A percentile compares a stretch with the other conserved stretches of the same genome.
phyloP scores from a whole-genome alignment of 2,113 vertebrate genomes.

The Scomber scombrus region DNA sequence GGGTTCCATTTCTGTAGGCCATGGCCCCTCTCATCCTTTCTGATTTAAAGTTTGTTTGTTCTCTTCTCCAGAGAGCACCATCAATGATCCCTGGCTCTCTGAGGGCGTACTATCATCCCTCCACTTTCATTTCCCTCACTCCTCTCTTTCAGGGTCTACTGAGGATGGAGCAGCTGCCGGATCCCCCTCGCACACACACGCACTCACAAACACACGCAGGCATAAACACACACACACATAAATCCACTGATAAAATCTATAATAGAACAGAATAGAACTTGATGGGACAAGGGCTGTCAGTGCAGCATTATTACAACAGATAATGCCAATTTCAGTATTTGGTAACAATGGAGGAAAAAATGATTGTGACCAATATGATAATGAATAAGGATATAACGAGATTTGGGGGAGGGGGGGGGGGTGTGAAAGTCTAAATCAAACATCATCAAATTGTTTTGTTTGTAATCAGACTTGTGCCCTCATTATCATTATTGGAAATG shows the following conservation, averaged over 20 bases:
- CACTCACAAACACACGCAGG: constrained; percentile 16
- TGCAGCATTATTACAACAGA: constrained; percentile 10
- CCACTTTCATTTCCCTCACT: constrained; percentile 81
- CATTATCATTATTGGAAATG: constrained; percentile 39
- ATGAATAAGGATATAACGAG: too few relatives aligned
- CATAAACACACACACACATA: constrained; percentile 21
- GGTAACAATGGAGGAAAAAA: constrained; percentile 3
- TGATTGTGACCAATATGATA: too few relatives aligned
- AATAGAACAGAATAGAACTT: constrained; percentile 22
- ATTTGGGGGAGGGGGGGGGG: too few relatives aligned
- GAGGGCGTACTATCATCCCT: constrained; percentile 78
- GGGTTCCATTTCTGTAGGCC: constrained; percentile 81
- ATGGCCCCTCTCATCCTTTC: constrained; percentile 81
- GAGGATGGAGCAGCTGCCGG: constrained; percentile 61
- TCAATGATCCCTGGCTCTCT: constrained; percentile 80
- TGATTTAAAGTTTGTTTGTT: constrained; percentile 87
- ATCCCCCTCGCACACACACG: constrained; percentile 34
- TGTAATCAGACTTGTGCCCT: constrained; percentile 31
- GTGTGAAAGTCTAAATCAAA: constrained; percentile 15
- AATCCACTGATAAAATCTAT: constrained; percentile 36
- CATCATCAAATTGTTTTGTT: constrained; percentile 19
- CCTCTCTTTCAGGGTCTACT: constrained; percentile 69
- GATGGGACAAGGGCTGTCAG: background rate
- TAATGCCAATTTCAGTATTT: constrained; percentile 23
- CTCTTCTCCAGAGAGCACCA: constrained; percentile 80